phyloP scores from a whole-genome alignment of 2,113 vertebrate species.

The Alethe castanea region DNA sequence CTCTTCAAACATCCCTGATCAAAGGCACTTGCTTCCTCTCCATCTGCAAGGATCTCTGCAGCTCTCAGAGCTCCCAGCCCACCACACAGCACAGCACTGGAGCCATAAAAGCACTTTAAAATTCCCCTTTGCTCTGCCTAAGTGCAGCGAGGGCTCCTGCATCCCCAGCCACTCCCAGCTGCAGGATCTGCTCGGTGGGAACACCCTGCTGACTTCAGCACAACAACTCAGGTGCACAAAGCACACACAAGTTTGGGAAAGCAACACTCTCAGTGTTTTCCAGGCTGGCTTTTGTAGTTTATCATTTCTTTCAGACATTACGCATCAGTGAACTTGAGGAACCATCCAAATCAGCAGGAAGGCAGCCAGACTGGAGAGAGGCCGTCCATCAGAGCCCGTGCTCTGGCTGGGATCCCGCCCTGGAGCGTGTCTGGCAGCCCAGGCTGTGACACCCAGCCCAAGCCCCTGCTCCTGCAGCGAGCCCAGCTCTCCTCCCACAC shows the following conservation, averaged over 20 bases:
- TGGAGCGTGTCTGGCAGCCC: not conserved
- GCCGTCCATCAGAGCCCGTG: rapidly evolving
- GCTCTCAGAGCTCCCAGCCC: not conserved
- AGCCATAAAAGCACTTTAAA: not conserved
- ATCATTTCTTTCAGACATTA: not conserved
- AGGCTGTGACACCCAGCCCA: not conserved
- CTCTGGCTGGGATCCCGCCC: rapidly evolving
- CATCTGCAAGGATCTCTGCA: not conserved
- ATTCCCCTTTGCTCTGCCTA: not conserved
- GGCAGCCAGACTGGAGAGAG: not conserved
- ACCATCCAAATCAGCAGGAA: not conserved
- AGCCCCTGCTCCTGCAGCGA: not conserved
- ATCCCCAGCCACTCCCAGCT: rapidly evolving
- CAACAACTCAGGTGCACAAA: not conserved
- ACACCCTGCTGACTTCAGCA: not conserved
- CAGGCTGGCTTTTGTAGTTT: not conserved
- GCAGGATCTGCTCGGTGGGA: rapidly evolving
- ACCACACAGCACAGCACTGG: too few relatives aligned
- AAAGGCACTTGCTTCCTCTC: not conserved
- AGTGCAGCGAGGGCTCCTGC: not conserved
- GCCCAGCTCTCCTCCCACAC: not conserved
- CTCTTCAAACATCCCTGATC: not conserved
- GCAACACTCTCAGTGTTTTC: rapidly evolving
- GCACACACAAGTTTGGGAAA: rapidly evolving
- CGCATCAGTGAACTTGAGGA: not conserved